These are phyloP conservation scores for Mythimna lalbum DNA, from an alignment of 2,888 invertebrate species.

Conservation along the genomic window DNA sequence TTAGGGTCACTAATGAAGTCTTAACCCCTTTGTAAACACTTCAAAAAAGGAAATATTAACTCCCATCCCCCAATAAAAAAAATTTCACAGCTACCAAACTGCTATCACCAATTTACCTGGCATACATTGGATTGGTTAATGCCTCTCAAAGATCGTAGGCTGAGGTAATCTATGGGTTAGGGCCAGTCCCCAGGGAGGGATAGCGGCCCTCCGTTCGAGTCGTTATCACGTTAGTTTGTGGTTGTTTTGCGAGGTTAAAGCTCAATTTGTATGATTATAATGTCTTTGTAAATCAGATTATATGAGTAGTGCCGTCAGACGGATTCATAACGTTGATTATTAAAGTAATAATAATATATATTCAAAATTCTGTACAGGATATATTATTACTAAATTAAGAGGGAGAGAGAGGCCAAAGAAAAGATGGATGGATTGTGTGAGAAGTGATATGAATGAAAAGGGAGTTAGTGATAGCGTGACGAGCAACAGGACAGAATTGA, in stretches of 20 bases:
- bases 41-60: neutral
- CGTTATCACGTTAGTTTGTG: constrained; percentile 36
- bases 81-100: constrained; percentile 20
- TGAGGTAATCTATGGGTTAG: constrained; percentile 41
- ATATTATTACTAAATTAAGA: too few relatives aligned
- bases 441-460: too few relatives aligned
- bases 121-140: constrained; percentile 38
- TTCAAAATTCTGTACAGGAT: too few relatives aligned
- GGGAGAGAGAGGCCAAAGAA: too few relatives aligned
- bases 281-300: neutral
- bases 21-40: neutral
- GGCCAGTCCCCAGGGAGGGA: constrained; percentile 20
- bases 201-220: constrained; percentile 1
- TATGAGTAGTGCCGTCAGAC: too few relatives aligned
- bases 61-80: constrained; percentile 3
- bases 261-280: neutral
- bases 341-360: too few relatives aligned
- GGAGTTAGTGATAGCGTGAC: too few relatives aligned
- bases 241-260: neutral
- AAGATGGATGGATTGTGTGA: too few relatives aligned
- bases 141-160: constrained; percentile 28
- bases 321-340: too few relatives aligned
- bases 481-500: too few relatives aligned
- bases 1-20: neutral
- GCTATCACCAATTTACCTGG: constrained; percentile 21